A percentile compares a stretch with the other conserved stretches of the same genome.
Conservation (phyloP, 2,113 vertebrate species). For the Dissostichus mawsoni region DNA sequence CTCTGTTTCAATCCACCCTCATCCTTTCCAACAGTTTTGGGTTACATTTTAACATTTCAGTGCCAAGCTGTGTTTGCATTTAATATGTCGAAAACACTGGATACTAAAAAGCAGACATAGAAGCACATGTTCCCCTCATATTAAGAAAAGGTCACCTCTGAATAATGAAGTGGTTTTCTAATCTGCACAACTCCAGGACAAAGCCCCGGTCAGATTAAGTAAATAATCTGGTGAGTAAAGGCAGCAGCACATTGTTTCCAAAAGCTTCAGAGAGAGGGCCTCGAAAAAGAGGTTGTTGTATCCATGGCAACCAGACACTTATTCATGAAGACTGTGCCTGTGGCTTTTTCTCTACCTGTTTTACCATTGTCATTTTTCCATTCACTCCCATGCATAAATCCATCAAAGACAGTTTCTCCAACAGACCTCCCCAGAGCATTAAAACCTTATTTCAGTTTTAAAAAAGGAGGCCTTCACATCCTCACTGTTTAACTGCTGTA, state of each 20-base stretch:
- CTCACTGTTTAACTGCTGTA: background rate
- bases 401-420: background rate
- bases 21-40: background rate
- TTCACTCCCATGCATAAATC: slow-evolving; percentile 18
- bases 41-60: slow-evolving; percentile 1
- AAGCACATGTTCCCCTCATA: background rate
- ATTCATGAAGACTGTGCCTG: slow-evolving; percentile 53
- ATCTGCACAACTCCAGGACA: slow-evolving; percentile 66
- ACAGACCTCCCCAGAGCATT: background rate
- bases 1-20: background rate
- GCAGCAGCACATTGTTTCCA: slow-evolving; percentile 49
- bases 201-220: slow-evolving; percentile 68
- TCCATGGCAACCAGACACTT: slow-evolving; percentile 80
- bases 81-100: background rate
- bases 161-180: slow-evolving; percentile 49
- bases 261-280: slow-evolving; percentile 48
- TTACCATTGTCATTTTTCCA: slow-evolving; percentile 25
- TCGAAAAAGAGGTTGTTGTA: slow-evolving; percentile 67
- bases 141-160: slow-evolving; percentile 53
- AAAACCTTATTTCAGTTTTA: slow-evolving; percentile 1
- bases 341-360: slow-evolving; percentile 30
- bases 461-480: background rate
- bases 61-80: slow-evolving; percentile 6
- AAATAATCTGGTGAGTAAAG: slow-evolving; percentile 64
- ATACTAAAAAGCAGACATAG: slow-evolving; percentile 16